Evolutionary conservation across 2,888 invertebrate species (phyloP).

Genomic region (Fragum whitleyi): DNA sequence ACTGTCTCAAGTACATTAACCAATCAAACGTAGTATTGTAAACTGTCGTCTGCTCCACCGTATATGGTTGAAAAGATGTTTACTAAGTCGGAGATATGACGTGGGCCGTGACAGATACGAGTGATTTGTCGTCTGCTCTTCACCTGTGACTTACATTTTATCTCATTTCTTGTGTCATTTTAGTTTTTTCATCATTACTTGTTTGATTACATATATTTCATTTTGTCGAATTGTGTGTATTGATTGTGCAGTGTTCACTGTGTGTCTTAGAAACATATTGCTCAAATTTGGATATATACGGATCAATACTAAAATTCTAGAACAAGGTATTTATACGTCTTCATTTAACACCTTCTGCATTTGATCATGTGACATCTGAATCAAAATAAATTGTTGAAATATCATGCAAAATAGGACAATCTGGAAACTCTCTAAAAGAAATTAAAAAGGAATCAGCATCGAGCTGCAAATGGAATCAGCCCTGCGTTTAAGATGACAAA

Average conservation of each 20-base stretch:
- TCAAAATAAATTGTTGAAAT: neutral
- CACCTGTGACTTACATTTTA: slow-evolving; percentile 25
- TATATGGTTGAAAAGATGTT: slow-evolving; percentile 34
- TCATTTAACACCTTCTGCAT: neutral
- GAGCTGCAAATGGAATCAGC: too few species aligned
- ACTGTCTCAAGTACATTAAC: slow-evolving; percentile 31
- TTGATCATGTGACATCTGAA: neutral
- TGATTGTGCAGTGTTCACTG: slow-evolving; percentile 5
- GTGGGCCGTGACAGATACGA: slow-evolving; percentile 8
- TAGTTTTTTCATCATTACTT: neutral
- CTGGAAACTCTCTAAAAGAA: too few species aligned
- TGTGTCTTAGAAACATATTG: slow-evolving; percentile 5
- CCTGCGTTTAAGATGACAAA: too few species aligned
- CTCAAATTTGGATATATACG: slow-evolving; percentile 19
- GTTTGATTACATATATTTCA: slow-evolving; percentile 1
- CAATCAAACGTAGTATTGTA: slow-evolving; percentile 55
- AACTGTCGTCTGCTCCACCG: slow-evolving; percentile 48
- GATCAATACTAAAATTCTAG: slow-evolving; percentile 2
- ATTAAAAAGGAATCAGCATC: too few species aligned
- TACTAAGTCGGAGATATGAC: slow-evolving; percentile 17
- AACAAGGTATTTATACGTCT: neutral
- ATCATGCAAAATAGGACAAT: too few species aligned
- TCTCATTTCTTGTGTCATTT: slow-evolving; percentile 9
- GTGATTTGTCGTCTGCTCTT: slow-evolving; percentile 17
- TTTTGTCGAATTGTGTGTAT: neutral